Evolutionary conservation across 1,140 invertebrate species (phyloP).

Genomic region (Augochlora pura): DNA sequence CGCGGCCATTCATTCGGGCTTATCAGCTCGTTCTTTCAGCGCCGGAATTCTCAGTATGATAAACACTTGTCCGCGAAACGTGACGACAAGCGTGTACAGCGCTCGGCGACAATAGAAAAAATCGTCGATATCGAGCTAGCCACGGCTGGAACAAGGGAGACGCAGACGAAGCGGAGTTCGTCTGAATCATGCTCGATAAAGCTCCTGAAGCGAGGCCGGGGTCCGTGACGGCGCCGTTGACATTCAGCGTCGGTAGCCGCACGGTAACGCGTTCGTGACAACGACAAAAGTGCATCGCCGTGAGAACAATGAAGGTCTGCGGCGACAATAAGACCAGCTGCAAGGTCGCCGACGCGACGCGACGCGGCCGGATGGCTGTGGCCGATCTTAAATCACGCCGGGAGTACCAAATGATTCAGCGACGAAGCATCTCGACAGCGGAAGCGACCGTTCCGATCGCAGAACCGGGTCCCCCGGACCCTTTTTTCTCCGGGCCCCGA

Average conservation of each 20-base stretch:
- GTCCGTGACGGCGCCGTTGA: slow-evolving; percentile 29
- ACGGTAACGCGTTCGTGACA: slow-evolving; percentile 38
- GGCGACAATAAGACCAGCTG: slow-evolving; percentile 43
- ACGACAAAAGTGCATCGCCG: slow-evolving; percentile 40
- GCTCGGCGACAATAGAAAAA: no score
- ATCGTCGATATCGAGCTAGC: neutral
- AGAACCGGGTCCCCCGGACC: neutral
- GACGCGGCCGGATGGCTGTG: slow-evolving; percentile 43
- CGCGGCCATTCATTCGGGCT: no score
- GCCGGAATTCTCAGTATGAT: no score
- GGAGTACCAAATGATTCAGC: slow-evolving; percentile 61
- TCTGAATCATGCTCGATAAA: slow-evolving; percentile 6
- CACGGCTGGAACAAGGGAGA: neutral
- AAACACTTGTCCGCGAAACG: no score
- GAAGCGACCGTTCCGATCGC: slow-evolving; percentile 39
- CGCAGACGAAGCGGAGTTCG: neutral
- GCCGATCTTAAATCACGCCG: slow-evolving; percentile 31
- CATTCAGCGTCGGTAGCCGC: slow-evolving; percentile 34
- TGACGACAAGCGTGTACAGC: no score
- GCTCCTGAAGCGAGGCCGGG: neutral
- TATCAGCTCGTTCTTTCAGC: no score
- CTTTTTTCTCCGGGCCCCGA: slow-evolving; percentile 25
- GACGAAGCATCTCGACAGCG: slow-evolving; percentile 47
- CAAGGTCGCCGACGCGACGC: slow-evolving; percentile 41
- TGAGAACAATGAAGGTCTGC: slow-evolving; percentile 48